Conservation (phyloP, 2,888 invertebrate species). For the Melipona bicolor region DNA sequence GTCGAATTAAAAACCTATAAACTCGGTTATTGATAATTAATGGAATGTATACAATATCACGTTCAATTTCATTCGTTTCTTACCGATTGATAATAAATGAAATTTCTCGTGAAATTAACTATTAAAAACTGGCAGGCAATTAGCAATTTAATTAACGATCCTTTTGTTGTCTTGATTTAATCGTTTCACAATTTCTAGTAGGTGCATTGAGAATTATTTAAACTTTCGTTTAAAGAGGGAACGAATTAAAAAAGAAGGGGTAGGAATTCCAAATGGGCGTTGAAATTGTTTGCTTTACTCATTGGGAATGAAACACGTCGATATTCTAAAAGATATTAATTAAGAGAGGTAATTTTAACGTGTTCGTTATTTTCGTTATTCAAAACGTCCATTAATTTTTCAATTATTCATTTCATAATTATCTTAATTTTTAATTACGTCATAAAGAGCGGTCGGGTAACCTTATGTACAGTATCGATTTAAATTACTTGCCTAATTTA, state of each 20-base stretch:
- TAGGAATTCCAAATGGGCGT: background rate
- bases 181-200: background rate
- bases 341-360: background rate
- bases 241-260: background rate
- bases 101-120: background rate
- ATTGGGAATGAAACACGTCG: background rate
- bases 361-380: background rate
- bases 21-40: background rate
- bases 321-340: constrained; percentile 16
- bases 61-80: background rate
- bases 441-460: too few relatives aligned
- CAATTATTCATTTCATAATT: too few relatives aligned
- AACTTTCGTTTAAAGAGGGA: background rate
- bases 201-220: background rate
- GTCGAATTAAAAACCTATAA: constrained; percentile 24
- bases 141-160: background rate
- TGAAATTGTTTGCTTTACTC: background rate
- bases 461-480: too few relatives aligned
- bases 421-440: too few relatives aligned
- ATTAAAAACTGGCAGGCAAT: background rate
- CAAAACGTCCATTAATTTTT: too few relatives aligned
- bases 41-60: background rate
- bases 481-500: too few relatives aligned
- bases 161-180: background rate
- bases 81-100: background rate